Evolutionary conservation across 1,140 invertebrate species (phyloP).

Genomic region (Drosophila hydei): DNA sequence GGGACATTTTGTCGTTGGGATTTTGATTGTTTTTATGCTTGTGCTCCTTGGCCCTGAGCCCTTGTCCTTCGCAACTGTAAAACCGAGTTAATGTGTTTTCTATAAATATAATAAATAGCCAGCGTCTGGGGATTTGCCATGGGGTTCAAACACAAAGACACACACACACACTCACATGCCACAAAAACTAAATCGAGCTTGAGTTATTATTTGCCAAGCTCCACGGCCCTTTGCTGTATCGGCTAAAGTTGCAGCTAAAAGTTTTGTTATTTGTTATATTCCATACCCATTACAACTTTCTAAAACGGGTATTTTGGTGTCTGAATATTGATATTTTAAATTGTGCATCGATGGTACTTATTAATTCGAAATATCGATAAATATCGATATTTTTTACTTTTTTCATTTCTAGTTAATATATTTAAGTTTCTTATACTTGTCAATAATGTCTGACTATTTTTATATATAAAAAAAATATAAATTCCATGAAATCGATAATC

Average conservation of each 20-base stretch:
- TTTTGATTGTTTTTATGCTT: slow-evolving; percentile 63
- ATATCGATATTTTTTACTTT: neutral
- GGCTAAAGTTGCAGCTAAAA: slow-evolving; percentile 15
- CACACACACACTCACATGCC: neutral
- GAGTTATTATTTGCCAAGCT: slow-evolving; percentile 30
- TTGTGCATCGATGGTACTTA: too few species aligned
- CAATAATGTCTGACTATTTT: too few species aligned
- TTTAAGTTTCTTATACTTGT: too few species aligned
- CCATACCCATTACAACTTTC: neutral
- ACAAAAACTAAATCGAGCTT: slow-evolving; percentile 37
- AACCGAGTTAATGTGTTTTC: slow-evolving; percentile 72
- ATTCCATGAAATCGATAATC: too few species aligned
- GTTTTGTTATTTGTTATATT: slow-evolving; percentile 16
- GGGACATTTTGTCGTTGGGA: slow-evolving; percentile 35
- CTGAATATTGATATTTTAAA: neutral
- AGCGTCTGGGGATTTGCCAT: slow-evolving; percentile 26
- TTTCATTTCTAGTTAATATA: too few species aligned
- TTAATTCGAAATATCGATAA: neutral
- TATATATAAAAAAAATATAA: too few species aligned
- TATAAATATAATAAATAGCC: slow-evolving; percentile 66
- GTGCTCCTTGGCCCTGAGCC: neutral
- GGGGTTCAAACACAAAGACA: slow-evolving; percentile 7
- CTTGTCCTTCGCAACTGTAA: slow-evolving; percentile 21
- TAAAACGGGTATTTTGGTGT: neutral
- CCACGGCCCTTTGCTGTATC: neutral